These are phyloP conservation scores for Menidia menidia DNA, from an alignment of 2,797 vertebrate genomes.

Conservation along the genomic window DNA sequence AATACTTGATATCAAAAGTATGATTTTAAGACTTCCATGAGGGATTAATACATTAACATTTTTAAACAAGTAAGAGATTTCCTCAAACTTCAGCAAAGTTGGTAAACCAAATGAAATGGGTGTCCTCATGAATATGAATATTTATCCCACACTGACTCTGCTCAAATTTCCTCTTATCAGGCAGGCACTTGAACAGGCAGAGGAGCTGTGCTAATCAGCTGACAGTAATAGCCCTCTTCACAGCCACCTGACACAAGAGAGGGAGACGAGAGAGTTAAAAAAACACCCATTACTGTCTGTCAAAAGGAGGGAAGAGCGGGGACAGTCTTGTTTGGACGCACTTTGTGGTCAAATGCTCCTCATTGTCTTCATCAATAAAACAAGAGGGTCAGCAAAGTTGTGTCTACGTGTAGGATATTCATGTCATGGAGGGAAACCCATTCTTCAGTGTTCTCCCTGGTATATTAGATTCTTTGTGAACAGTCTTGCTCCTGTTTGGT, in stretches of 20 bases:
- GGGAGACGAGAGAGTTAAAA: slow-evolving; percentile 69
- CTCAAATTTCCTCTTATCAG: slow-evolving; percentile 68
- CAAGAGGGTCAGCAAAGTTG: slow-evolving; percentile 54
- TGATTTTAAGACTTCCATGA: slow-evolving; percentile 55
- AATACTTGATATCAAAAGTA: slow-evolving; percentile 70
- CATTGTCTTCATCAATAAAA: slow-evolving; percentile 43
- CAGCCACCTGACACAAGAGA: slow-evolving; percentile 59
- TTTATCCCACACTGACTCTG: neutral
- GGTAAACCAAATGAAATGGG: neutral
- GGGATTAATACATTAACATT: slow-evolving; percentile 12
- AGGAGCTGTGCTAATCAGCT: slow-evolving; percentile 67
- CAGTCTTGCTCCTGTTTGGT: slow-evolving; percentile 38
- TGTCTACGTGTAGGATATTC: slow-evolving; percentile 40
- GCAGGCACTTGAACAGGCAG: slow-evolving; percentile 54
- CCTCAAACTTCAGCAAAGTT: neutral
- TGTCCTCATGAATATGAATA: neutral
- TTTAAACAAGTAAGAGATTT: neutral
- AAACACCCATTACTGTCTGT: slow-evolving; percentile 78
- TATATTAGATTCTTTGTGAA: slow-evolving; percentile 39
- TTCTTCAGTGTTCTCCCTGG: slow-evolving; percentile 36
- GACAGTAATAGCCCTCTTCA: slow-evolving; percentile 74
- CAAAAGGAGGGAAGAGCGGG: slow-evolving; percentile 35
- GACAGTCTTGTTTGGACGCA: slow-evolving; percentile 46
- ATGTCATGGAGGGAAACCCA: slow-evolving; percentile 50
- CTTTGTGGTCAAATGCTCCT: slow-evolving; percentile 50